Evolutionary conservation across 2,113 vertebrate species (phyloP).

Genomic region (Orthonyx spaldingii): DNA sequence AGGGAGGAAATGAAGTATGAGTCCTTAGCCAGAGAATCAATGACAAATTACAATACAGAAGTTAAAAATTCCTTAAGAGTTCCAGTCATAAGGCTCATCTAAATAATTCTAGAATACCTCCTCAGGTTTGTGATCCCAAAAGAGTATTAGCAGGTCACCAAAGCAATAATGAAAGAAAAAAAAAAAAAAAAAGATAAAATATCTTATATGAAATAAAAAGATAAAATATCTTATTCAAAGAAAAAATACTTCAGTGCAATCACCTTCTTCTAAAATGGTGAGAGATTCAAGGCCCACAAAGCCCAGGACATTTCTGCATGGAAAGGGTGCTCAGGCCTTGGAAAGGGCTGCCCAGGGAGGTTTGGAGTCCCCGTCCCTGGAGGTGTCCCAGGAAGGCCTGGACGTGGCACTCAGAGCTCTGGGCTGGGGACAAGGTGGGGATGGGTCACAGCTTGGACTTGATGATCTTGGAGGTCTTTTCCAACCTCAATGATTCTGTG

Average conservation of each 20-base stretch:
- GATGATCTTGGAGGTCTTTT: accelerated
- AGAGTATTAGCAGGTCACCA: not conserved
- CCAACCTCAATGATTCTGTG: not conserved
- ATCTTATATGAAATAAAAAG: not conserved
- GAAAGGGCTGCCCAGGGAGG: not conserved
- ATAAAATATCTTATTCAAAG: not conserved
- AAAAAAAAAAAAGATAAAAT: not conserved
- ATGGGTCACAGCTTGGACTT: accelerated
- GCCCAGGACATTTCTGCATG: not conserved
- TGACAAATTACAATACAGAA: not conserved
- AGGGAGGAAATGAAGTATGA: not conserved
- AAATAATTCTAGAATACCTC: not conserved
- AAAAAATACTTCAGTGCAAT: not conserved
- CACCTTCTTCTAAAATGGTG: not conserved
- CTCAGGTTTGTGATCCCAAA: not conserved
- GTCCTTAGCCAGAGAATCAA: not conserved
- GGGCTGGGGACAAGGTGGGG: not conserved
- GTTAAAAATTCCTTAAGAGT: not conserved
- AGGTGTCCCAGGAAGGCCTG: not conserved
- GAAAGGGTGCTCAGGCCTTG: accelerated
- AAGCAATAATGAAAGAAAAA: not conserved
- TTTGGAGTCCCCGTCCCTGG: not conserved
- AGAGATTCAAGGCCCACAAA: not conserved
- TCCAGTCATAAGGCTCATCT: not conserved
- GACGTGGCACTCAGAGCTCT: not conserved